These are phyloP conservation scores for Pangasius macronema DNA, from an alignment of 2,797 vertebrate genomes.

Conservation along the genomic window DNA sequence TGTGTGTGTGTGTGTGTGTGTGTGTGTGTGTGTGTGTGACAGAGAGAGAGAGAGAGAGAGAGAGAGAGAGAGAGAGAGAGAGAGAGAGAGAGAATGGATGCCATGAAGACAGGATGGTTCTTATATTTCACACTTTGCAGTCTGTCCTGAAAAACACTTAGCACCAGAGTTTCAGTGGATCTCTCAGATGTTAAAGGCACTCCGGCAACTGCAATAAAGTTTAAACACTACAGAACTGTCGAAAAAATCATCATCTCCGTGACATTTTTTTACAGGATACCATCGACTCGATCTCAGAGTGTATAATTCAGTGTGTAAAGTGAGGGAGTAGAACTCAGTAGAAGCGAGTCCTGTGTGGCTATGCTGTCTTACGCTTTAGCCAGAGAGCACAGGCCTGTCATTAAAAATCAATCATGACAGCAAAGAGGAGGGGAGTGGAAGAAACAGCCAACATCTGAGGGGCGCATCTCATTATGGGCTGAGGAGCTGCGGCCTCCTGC, in stretches of 20 bases:
- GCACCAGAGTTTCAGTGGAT: constrained; percentile 65
- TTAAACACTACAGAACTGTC: constrained; percentile 60
- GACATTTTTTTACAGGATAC: constrained; percentile 58
- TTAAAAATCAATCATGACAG: constrained; percentile 67
- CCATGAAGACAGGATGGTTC: constrained; percentile 51
- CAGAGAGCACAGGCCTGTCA: constrained; percentile 58
- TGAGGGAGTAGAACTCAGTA: background rate
- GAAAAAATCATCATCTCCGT: constrained; percentile 58
- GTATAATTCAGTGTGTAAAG: background rate
- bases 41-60: background rate
- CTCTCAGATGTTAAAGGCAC: constrained; percentile 59
- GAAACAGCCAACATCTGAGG: constrained; percentile 63
- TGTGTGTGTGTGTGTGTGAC: constrained; percentile 42
- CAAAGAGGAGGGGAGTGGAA: constrained; percentile 50
- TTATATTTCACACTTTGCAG: constrained; percentile 72
- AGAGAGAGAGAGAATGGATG: constrained; percentile 54
- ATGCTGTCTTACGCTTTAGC: constrained; percentile 59
- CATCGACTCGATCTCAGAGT: constrained; percentile 46
- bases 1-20: constrained; percentile 53
- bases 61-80: background rate
- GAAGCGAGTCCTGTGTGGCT: constrained; percentile 48
- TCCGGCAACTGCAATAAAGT: constrained; percentile 65
- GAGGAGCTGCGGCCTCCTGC: constrained; percentile 50
- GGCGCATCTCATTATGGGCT: constrained; percentile 62
- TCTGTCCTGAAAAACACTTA: constrained; percentile 73